Percentiles rank a stretch among this genome's conserved stretches.
Evolutionary conservation across 1,140 invertebrate species (phyloP).

Genomic region (Lerema accius): DNA sequence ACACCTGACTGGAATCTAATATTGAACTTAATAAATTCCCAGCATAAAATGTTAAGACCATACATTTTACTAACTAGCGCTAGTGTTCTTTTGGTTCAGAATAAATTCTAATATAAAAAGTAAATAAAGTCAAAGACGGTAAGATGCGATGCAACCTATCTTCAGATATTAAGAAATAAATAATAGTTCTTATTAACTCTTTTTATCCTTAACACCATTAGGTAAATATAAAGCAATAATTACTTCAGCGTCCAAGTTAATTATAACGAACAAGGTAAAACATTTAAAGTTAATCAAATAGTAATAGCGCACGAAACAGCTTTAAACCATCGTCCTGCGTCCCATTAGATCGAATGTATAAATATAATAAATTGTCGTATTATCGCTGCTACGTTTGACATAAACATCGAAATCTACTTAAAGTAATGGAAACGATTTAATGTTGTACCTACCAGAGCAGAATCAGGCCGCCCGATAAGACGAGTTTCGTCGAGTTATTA

Average conservation of each 20-base stretch:
- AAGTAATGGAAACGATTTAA: constrained; percentile 79
- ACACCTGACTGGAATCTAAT: too few species aligned
- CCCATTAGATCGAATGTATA: constrained; percentile 68
- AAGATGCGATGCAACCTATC: too few species aligned
- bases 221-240: too few species aligned
- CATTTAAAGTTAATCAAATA: constrained; percentile 3
- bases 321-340: constrained; percentile 50
- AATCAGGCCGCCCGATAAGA: constrained; percentile 67
- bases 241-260: neutral
- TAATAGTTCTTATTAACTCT: too few species aligned
- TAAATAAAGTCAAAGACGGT: neutral
- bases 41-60: too few species aligned
- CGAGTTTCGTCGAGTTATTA: constrained; percentile 46
- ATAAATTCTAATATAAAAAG: neutral
- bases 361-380: constrained; percentile 78
- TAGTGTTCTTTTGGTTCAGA: neutral
- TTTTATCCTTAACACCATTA: too few species aligned
- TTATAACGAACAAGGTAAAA: constrained; percentile 1
- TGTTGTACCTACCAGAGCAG: constrained; percentile 50
- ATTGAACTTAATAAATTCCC: too few species aligned
- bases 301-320: constrained; percentile 9
- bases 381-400: constrained; percentile 74
- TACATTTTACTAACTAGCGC: too few species aligned
- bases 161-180: too few species aligned
- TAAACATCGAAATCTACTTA: constrained; percentile 80